phyloP scores from a whole-genome alignment of 2,888 invertebrate species.

The Anoncus sp. region DNA sequence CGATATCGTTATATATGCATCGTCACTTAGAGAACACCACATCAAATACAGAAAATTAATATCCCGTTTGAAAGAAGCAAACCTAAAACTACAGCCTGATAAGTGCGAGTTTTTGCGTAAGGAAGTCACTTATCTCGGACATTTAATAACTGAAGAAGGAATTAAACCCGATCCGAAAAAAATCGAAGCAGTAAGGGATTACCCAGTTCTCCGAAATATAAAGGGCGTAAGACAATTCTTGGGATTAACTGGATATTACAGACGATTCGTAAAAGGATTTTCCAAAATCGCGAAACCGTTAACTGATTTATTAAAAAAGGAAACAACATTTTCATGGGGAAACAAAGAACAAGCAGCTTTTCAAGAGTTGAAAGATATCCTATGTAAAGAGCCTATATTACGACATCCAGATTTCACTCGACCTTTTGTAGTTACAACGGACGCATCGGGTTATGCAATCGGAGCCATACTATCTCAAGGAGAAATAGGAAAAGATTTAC shows the following conservation, averaged over 20 bases:
- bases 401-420: conserved; percentile 38
- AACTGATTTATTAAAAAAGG: conserved; percentile 41
- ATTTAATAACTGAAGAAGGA: conserved; percentile 50
- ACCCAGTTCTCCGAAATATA: conserved; percentile 36
- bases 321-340: conserved; percentile 48
- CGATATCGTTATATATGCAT: conserved; percentile 43
- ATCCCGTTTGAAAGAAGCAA: conserved; percentile 30
- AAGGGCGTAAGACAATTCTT: conserved; percentile 55
- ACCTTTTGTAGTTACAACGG: conserved; percentile 51
- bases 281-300: conserved; percentile 48
- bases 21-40: conserved; percentile 40
- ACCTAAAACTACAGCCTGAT: conserved; percentile 41
- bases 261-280: conserved; percentile 55
- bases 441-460: conserved; percentile 46
- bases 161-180: conserved; percentile 54
- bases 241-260: conserved; percentile 54
- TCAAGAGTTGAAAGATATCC: conserved; percentile 51
- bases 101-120: conserved; percentile 55
- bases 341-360: conserved; percentile 42
- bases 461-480: conserved; percentile 53
- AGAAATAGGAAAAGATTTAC: conserved; percentile 24
- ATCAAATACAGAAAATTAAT: conserved; percentile 48
- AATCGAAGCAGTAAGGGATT: conserved; percentile 48
- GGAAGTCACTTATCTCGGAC: conserved; percentile 53
- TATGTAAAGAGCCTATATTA: conserved; percentile 47